Conservation (phyloP, 1,140 invertebrate genomes). For the Philotrypesis tridentata region DNA sequence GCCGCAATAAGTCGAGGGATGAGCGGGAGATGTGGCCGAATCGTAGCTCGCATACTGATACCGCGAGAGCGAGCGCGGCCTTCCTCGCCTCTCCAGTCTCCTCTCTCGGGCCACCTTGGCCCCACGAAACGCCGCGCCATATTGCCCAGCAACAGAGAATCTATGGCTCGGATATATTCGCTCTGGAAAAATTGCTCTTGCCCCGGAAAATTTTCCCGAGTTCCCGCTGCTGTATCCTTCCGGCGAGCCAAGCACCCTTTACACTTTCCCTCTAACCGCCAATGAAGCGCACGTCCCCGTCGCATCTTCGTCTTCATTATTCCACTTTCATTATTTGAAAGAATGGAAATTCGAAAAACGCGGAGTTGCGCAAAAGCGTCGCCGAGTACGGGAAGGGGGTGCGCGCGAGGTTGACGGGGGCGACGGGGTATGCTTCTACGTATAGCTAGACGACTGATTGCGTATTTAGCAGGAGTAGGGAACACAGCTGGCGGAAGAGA, state of each 20-base stretch:
- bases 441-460: conserved; percentile 72
- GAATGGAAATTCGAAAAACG: too few species aligned
- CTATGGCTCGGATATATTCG: background rate
- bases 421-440: background rate
- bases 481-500: conserved; percentile 66
- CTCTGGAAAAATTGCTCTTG: background rate
- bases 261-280: too few species aligned
- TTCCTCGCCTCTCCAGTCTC: background rate
- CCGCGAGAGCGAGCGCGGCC: conserved; percentile 58
- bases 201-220: background rate
- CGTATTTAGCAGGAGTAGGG: conserved; percentile 72
- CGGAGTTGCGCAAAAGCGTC: too few species aligned
- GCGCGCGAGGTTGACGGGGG: too few species aligned
- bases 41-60: conserved; percentile 74
- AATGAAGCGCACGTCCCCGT: too few species aligned
- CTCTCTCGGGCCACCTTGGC: conserved; percentile 18
- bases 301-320: too few species aligned
- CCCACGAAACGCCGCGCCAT: conserved; percentile 5
- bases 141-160: conserved; percentile 15
- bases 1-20: conserved; percentile 74
- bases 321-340: too few species aligned
- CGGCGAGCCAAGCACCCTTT: background rate
- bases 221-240: background rate
- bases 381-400: too few species aligned
- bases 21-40: conserved; percentile 73